Evolutionary conservation across 1,140 invertebrate genomes (phyloP).

Genomic region (Pollicipes pollicipes): DNA sequence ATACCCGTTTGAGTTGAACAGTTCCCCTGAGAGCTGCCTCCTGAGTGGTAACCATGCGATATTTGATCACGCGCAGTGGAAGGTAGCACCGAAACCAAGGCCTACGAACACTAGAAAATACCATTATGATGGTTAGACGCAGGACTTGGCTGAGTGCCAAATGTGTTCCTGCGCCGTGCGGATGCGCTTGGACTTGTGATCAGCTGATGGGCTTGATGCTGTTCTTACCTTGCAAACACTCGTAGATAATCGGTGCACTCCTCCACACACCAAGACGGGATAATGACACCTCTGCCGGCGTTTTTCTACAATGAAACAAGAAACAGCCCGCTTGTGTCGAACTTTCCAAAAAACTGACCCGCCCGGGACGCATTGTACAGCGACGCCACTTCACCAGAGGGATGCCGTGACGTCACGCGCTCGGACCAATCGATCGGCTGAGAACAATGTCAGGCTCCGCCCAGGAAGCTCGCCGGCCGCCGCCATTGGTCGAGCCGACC

Average conservation of each 20-base stretch:
- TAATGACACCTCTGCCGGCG: not conserved
- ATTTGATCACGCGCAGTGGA: no score
- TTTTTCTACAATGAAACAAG: not conserved
- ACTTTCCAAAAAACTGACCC: constrained; percentile 4
- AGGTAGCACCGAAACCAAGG: no score
- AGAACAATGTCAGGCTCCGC: constrained; percentile 3
- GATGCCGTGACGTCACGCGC: not conserved
- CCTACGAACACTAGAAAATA: no score
- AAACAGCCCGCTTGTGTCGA: not conserved
- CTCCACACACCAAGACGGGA: not conserved
- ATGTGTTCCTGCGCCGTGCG: not conserved
- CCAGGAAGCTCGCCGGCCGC: not conserved
- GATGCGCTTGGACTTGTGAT: not conserved
- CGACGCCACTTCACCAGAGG: not conserved
- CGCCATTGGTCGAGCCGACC: no score
- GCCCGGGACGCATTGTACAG: not conserved
- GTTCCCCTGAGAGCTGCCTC: no score
- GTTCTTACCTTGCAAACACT: not conserved
- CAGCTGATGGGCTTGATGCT: no score
- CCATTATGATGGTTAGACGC: no score
- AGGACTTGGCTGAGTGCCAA: not conserved
- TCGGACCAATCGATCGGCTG: not conserved
- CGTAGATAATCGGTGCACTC: not conserved
- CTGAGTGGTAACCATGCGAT: no score
- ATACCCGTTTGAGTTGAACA: no score